Base-by-base conservation (phyloP, 2,113 vertebrate species). In the Sprattus sprattus region DNA sequence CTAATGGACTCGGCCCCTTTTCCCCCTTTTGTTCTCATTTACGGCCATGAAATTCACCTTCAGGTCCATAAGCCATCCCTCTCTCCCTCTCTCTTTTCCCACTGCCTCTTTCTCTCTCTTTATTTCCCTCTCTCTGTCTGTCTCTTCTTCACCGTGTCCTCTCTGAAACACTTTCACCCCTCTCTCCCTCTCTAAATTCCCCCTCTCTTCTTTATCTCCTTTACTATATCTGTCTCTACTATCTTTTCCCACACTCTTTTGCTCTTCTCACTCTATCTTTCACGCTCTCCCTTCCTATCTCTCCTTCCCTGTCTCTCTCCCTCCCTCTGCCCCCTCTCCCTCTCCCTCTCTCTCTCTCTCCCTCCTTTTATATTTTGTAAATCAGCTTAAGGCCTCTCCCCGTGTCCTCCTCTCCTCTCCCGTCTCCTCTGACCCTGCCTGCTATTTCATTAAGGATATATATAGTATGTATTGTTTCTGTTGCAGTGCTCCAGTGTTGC, bases 11-110 rank as follows among this genome's bases (percentile, higher is more conserved):
- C 94, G 93, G 91, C 93, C 92, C 92, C 93, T 67, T 67, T 67
- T 91, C 93, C 93, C 92, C 90, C 92, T 89, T 95, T 95, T 96
- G 95, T 96, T 93, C 95, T 94, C 92, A 90, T 94, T 94, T 93
- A 93, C 92, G 92, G 90, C 89, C 94, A 92, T 93, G 93, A 94
- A 95, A 96, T 95, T 94, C 93, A 94, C 94, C 94, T 96, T 94
- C 93, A 92, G 95, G 95, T 67, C 60, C 60, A 67, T 28, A n/a
- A n/a, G 22, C 60, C 60, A 25, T 10, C 60, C n/a, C 22, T 67
- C 60, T 67, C 60, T 67, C 60, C 6, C 25, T 67, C 60, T 25
- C 54, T 57, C 10, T 39, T 39, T 39, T 39, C 39, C 39, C 39
- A 39, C 39, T 39, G 39, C 6, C 54, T 57, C 54, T 3, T 11